Evolutionary conservation across 1,140 invertebrate genomes (phyloP), one percentile per base, ranked within the genome.

Genomic region (Papilio machaon): DNA sequence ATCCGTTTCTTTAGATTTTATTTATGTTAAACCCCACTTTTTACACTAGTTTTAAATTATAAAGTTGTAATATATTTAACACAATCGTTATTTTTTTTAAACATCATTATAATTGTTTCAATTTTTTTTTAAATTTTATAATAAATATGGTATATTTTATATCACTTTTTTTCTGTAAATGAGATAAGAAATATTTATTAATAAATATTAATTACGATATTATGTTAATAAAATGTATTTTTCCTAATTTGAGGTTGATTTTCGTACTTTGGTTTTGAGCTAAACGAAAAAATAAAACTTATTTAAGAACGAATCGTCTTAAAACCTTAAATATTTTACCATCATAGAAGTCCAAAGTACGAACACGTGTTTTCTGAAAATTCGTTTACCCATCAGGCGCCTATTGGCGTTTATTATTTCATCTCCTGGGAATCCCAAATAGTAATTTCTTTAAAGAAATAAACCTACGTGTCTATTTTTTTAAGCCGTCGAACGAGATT

Each of bases 311-410:
- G 23, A 30, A 30, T 2, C 23, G 23, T 30, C 23, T 30, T 30
- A 30, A 30, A 30, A 30, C 23, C 23, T 30, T 30, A 30, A 78
- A 49, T 76, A 70, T 80, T 80, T 80, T 74, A 73, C 23, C 78
- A 49, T 64, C 3, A 13, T 30, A 23, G 9, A 2, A 19, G 23
- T 13, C 60, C 2, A 30, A 30, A 64, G 23, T 64, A 64, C 60
- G 19, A 64, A 70, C 64, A 70, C 64, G 64, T 70, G 13, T 11
- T 70, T 30, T 38, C 64, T 35, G 13, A 15, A 4, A 35, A 70
- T 70, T 70, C 64, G 64, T 70, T 70, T 70, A 70, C 23, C 52
- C 17, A 30, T 30, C 19, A 64, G 23, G 19, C 23, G 23, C 13
- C 64, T 35, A 35, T 3, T 17, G 8, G 23, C 30, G 60, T 64